phyloP scores from a whole-genome alignment of 2,797 vertebrate genomes.

The Mormyrops attenuatus region DNA sequence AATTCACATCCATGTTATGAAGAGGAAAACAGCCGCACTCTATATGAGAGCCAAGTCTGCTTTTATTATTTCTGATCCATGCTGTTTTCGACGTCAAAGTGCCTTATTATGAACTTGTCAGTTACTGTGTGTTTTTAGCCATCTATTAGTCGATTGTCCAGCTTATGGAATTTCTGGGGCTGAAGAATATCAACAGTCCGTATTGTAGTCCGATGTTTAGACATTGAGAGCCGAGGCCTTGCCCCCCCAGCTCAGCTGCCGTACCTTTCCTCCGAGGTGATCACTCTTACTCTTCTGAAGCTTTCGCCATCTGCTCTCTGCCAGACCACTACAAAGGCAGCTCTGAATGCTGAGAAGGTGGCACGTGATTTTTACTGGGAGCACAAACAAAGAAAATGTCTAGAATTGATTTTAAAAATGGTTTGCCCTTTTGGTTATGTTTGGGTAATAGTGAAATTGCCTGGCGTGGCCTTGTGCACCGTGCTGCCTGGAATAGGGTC shows the following conservation, averaged over 20 bases:
- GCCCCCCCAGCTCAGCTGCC: conserved; percentile 30
- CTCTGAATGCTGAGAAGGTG: conserved; percentile 30
- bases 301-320: conserved; percentile 11
- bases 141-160: background rate
- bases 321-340: conserved; percentile 14
- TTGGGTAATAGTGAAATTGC: background rate
- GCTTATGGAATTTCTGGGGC: background rate
- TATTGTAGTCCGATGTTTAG: background rate
- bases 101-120: background rate
- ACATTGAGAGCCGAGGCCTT: conserved; percentile 22
- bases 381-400: background rate
- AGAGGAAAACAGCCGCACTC: background rate
- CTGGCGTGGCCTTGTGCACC: background rate
- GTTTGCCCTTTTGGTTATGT: background rate
- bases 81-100: background rate
- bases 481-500: too few relatives aligned
- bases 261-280: background rate
- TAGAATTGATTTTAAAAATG: background rate
- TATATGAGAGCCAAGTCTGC: background rate
- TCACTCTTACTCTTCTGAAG: conserved; percentile 32
- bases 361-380: background rate
- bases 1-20: background rate
- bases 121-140: background rate
- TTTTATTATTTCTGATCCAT: background rate
- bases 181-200: background rate